These are phyloP conservation scores for Physocephala rufipes DNA, from an alignment of 2,888 invertebrate genomes.

Conservation along the genomic window DNA sequence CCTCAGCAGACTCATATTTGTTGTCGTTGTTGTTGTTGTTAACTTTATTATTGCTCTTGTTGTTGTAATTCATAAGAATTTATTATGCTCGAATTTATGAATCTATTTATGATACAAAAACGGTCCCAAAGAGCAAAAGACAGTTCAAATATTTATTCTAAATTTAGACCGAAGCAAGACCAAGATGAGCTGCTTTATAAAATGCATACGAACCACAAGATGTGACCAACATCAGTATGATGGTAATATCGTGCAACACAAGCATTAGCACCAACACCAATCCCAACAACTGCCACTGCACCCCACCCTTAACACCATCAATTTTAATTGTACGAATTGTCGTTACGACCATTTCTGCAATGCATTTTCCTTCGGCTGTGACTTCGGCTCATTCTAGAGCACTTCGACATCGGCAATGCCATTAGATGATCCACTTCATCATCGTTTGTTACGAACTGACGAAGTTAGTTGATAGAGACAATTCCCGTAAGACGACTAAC, in stretches of 20 bases:
- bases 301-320: conserved; percentile 38
- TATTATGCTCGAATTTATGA: conserved; percentile 11
- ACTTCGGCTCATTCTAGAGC: conserved; percentile 1
- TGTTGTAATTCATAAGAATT: not conserved
- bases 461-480: conserved; percentile 5
- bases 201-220: conserved; percentile 42
- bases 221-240: conserved; percentile 26
- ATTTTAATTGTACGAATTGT: conserved; percentile 35
- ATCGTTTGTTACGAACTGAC: not conserved
- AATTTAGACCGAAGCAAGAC: conserved; percentile 35
- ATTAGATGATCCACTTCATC: too few relatives aligned
- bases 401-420: too few relatives aligned
- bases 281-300: conserved; percentile 16
- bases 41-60: too few relatives aligned
- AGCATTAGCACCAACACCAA: conserved; percentile 45
- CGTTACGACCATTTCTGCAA: conserved; percentile 32
- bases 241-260: too few relatives aligned
- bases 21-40: too few relatives aligned
- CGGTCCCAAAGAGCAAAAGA: not conserved
- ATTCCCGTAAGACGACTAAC: not conserved
- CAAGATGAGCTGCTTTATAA: conserved; percentile 29
- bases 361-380: not conserved
- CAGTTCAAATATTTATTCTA: conserved; percentile 18
- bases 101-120: conserved; percentile 20
- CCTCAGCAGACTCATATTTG: too few relatives aligned